Evolutionary conservation across 2,113 vertebrate genomes (phyloP).

Genomic region (Regulus satrapa): DNA sequence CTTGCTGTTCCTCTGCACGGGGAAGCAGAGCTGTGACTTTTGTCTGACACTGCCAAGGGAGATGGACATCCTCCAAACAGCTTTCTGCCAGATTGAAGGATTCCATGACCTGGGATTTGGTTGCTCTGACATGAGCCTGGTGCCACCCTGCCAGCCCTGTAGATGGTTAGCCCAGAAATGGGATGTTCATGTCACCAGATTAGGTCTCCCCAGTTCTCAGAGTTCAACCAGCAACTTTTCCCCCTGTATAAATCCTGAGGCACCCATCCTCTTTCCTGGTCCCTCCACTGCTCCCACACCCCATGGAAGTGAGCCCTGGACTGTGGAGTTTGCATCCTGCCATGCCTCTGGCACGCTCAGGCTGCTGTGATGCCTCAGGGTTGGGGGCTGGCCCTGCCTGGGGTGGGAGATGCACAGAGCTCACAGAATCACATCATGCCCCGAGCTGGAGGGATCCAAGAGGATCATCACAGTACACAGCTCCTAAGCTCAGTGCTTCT

Average conservation of each 20-base stretch:
- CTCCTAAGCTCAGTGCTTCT: not conserved
- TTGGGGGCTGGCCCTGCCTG: not conserved
- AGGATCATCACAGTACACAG: not conserved
- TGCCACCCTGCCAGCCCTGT: not conserved
- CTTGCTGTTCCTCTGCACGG: not conserved
- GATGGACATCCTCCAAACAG: fast-evolving
- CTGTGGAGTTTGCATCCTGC: not conserved
- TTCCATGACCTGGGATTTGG: not conserved
- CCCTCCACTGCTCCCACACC: not conserved
- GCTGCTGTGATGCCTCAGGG: not conserved
- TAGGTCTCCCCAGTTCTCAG: not conserved
- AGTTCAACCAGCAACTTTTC: not conserved
- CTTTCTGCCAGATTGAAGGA: not conserved
- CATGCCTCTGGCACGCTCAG: not conserved
- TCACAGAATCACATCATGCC: not conserved
- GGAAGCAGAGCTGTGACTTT: not conserved
- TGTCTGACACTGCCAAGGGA: not conserved
- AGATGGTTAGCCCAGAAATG: not conserved
- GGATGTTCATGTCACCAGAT: not conserved
- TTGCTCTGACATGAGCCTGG: not conserved
- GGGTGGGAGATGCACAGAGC: not conserved
- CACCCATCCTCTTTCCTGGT: not conserved
- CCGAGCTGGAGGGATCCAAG: not conserved
- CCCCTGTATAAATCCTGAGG: not conserved
- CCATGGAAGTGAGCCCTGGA: not conserved